phyloP scores from a whole-genome alignment of 2,888 invertebrate species.

The Limnephilus auricula region DNA sequence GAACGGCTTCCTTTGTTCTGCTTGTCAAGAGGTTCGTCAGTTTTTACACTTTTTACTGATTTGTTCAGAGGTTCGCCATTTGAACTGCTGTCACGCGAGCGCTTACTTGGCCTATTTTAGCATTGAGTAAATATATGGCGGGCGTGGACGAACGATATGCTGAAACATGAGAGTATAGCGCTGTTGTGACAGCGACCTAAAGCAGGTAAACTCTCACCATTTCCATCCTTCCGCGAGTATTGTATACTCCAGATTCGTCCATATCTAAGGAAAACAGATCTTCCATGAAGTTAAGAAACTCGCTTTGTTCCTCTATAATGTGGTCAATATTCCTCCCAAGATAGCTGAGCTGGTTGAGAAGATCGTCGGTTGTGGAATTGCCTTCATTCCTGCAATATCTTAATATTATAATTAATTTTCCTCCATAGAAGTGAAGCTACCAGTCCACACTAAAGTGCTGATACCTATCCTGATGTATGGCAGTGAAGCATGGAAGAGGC shows the following conservation, averaged over 20 bases:
- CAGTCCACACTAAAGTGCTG: no score
- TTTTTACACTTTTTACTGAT: no score
- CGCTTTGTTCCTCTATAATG: conserved; percentile 8
- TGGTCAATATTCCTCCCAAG: conserved; percentile 42
- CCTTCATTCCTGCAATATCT: conserved; percentile 20
- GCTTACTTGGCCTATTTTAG: no score
- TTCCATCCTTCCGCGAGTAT: conserved; percentile 68
- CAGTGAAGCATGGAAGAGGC: no score
- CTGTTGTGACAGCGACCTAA: no score
- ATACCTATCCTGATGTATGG: no score
- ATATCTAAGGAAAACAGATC: conserved; percentile 54
- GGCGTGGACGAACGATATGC: no score
- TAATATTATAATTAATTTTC: not conserved
- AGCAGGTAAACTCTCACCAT: conserved; percentile 44
- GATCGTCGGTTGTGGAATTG: not conserved
- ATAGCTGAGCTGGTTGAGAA: conserved; percentile 11
- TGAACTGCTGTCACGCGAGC: not conserved
- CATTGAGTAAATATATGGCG: no score
- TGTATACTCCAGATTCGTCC: conserved; percentile 68
- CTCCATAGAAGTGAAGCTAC: no score
- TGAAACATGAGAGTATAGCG: no score
- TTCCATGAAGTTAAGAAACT: conserved; percentile 24
- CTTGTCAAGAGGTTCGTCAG: no score
- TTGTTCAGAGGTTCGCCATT: not conserved
- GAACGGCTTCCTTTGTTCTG: no score